Evolutionary conservation across 2,888 invertebrate species (phyloP).

Genomic region (Leptinotarsa juncta): DNA sequence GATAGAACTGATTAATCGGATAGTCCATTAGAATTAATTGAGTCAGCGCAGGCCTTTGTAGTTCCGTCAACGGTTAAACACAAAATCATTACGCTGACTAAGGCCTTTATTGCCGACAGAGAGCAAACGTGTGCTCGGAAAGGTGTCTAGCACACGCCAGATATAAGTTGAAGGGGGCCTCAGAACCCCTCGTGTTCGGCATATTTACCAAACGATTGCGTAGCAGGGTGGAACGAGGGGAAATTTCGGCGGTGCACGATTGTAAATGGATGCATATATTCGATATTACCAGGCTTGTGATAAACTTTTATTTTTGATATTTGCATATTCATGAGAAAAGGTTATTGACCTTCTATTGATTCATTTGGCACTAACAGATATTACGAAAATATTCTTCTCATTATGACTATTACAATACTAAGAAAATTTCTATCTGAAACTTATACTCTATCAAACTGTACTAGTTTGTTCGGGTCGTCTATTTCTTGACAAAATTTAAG

Average conservation of each 20-base stretch:
- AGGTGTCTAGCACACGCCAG: conserved; percentile 23
- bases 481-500: no score
- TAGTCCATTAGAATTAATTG: conserved; percentile 44
- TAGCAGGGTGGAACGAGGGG: conserved; percentile 7
- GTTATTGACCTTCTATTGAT: neutral
- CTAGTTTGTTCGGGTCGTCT: no score
- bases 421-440: no score
- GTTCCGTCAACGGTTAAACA: conserved; percentile 35
- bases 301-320: neutral
- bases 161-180: conserved; percentile 2
- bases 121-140: conserved; percentile 15
- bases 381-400: no score
- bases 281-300: neutral
- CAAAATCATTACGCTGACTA: conserved; percentile 33
- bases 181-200: neutral
- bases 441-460: no score
- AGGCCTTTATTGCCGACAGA: conserved; percentile 25
- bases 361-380: neutral
- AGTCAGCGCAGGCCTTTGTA: conserved; percentile 41
- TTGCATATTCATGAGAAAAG: neutral
- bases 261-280: conserved; percentile 9
- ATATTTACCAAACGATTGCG: conserved; percentile 18
- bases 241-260: neutral
- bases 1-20: conserved; percentile 41
- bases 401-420: no score